These are phyloP conservation scores for Sphaerodactylus townsendi DNA, from an alignment of 2,113 vertebrate species.

Conservation along the genomic window DNA sequence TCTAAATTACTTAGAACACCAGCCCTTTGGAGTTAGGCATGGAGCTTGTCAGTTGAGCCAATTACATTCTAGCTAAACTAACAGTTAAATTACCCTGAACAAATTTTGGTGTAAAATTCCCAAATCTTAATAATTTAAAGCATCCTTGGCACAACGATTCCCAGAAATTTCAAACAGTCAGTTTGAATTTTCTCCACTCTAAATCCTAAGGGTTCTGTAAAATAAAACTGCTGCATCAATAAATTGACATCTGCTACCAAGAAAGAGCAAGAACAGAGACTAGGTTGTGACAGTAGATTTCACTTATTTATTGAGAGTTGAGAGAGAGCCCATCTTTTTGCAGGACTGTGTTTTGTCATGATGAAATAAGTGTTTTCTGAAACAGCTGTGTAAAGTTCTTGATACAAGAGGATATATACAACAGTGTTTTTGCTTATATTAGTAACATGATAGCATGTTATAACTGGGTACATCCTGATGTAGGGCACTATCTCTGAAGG, in stretches of 20 bases:
- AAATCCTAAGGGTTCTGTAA: constrained; percentile 17
- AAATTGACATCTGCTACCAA: neutral
- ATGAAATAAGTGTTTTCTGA: neutral
- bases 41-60: constrained; percentile 12
- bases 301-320: neutral
- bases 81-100: constrained; percentile 33
- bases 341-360: neutral
- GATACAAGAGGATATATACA: neutral
- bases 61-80: constrained; percentile 28
- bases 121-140: neutral
- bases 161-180: constrained; percentile 18
- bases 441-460: neutral
- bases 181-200: constrained; percentile 24
- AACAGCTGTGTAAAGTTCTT: neutral
- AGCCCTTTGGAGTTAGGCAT: constrained; percentile 22
- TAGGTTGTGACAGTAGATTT: neutral
- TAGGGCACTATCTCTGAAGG: too few relatives aligned
- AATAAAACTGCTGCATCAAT: neutral
- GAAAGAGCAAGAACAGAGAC: neutral
- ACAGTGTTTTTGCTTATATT: neutral
- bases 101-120: neutral
- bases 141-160: constrained; percentile 1
- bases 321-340: neutral
- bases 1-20: constrained; percentile 31
- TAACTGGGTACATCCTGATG: too few relatives aligned